These are phyloP conservation scores for Calidris pygmaea DNA, from an alignment of 2,113 vertebrate species.

Conservation along the genomic window DNA sequence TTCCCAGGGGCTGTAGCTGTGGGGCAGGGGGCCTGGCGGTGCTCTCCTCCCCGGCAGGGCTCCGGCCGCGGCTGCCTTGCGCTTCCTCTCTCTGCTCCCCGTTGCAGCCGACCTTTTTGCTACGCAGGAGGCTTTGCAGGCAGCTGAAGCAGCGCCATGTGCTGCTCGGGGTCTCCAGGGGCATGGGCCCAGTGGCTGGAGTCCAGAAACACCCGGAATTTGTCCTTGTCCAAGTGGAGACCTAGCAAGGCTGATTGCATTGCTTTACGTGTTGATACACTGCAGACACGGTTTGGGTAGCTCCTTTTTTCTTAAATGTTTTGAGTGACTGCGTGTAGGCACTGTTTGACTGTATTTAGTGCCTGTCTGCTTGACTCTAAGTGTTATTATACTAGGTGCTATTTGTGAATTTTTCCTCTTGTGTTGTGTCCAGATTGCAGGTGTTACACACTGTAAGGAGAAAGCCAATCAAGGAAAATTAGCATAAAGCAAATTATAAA, in stretches of 20 bases:
- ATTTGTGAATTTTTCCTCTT: not conserved
- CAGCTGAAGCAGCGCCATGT: not conserved
- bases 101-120: not conserved
- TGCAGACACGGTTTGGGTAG: not conserved
- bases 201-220: not conserved
- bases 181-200: not conserved
- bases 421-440: not conserved
- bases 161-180: not conserved
- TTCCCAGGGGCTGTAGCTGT: not conserved
- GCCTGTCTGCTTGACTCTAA: not conserved
- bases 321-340: not conserved
- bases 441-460: not conserved
- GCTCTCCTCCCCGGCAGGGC: not conserved
- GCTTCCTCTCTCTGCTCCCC: fast-evolving
- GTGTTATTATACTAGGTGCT: not conserved
- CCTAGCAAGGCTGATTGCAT: not conserved
- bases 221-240: not conserved
- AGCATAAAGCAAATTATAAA: not conserved
- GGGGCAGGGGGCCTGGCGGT: not conserved
- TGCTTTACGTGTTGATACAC: not conserved
- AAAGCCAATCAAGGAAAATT: not conserved
- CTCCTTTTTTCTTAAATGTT: not conserved
- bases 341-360: not conserved
- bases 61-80: fast-evolving
- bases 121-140: not conserved